phyloP scores from a whole-genome alignment of 2,113 vertebrate species.

The Okapia johnstoni region DNA sequence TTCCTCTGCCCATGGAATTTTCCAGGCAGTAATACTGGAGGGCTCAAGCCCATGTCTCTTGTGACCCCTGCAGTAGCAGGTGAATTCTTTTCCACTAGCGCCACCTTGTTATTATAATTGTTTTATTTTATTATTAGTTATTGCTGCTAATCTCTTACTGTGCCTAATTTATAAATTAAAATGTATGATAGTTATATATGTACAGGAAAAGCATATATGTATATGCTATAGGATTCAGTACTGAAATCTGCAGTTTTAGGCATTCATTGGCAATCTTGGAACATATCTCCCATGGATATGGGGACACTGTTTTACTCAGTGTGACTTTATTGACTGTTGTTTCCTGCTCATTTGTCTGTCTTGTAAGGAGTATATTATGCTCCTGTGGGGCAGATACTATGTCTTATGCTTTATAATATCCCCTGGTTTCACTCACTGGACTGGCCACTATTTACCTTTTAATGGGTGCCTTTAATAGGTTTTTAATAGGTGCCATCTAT shows the following conservation, averaged over 20 bases:
- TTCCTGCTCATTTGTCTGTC: background rate
- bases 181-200: background rate
- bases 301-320: background rate
- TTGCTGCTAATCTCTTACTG: background rate
- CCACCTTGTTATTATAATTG: background rate
- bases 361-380: background rate
- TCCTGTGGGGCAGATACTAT: background rate
- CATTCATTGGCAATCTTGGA: background rate
- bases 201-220: background rate
- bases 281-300: background rate
- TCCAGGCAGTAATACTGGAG: background rate
- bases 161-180: background rate
- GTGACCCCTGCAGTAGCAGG: background rate
- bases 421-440: background rate
- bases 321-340: background rate
- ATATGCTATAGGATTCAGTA: background rate
- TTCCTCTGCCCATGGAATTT: background rate
- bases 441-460: background rate
- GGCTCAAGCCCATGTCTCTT: background rate
- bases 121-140: background rate
- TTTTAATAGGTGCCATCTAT: background rate
- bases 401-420: background rate
- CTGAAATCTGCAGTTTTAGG: background rate
- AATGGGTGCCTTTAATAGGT: background rate
- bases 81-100: background rate